These are phyloP conservation scores for Arrhopalites spinosus DNA, from an alignment of 2,888 invertebrate genomes.

Conservation along the genomic window DNA sequence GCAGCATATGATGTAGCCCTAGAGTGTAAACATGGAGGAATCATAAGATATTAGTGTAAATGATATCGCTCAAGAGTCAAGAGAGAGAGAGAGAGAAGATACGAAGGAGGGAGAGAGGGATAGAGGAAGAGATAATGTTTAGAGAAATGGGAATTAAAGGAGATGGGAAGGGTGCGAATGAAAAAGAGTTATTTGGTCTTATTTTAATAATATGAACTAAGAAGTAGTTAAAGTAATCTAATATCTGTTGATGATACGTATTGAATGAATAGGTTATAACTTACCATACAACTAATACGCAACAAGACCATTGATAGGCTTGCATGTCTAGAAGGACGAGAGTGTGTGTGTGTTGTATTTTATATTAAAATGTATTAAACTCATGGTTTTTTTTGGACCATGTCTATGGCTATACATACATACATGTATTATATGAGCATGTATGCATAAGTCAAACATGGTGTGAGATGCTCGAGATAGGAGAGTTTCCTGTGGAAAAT, in stretches of 20 bases:
- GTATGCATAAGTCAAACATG: constrained; percentile 50
- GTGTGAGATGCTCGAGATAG: constrained; percentile 37
- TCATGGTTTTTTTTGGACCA: no score
- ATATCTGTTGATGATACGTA: constrained; percentile 28
- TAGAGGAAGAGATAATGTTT: constrained; percentile 12
- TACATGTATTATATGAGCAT: no score
- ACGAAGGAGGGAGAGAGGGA: background rate
- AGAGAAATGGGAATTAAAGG: background rate
- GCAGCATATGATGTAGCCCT: background rate
- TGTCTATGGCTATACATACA: no score
- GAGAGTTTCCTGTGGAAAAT: constrained; percentile 49
- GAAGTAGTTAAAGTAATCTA: constrained; percentile 29
- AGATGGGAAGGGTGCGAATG: constrained; percentile 23
- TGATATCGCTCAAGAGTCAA: background rate
- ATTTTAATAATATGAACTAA: constrained; percentile 28
- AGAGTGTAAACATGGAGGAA: constrained; percentile 2
- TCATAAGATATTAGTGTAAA: constrained; percentile 1
- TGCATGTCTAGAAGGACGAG: background rate
- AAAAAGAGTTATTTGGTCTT: constrained; percentile 22
- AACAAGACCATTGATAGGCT: background rate
- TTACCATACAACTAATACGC: background rate
- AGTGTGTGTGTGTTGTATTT: background rate
- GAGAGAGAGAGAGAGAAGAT: background rate
- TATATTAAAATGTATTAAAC: no score
- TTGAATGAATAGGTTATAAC: constrained; percentile 16